phyloP scores from a whole-genome alignment of 2,113 vertebrate genomes.

The Hippotragus niger region DNA sequence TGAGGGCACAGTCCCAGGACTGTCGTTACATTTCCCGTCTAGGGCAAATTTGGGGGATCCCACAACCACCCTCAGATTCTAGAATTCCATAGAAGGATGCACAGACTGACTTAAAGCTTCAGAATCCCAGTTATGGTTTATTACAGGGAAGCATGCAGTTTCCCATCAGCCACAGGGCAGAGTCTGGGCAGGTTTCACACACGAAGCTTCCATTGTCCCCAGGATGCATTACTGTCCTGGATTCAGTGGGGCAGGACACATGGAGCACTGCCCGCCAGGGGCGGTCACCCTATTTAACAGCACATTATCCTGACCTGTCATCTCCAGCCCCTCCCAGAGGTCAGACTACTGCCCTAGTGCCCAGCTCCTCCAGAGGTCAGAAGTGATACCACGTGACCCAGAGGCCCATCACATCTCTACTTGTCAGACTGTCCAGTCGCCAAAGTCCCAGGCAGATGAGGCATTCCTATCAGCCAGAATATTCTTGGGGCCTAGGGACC shows the following conservation, averaged over 20 bases:
- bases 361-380: neutral
- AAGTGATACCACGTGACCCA: neutral
- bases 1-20: no score
- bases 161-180: neutral
- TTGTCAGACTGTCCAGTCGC: neutral
- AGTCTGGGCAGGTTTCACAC: neutral
- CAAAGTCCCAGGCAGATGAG: neutral
- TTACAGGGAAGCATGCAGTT: no score
- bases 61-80: neutral
- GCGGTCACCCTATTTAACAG: neutral
- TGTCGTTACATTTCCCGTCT: no score
- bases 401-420: neutral
- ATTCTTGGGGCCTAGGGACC: no score
- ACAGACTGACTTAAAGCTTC: neutral
- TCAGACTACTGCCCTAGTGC: rapidly evolving
- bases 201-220: rapidly evolving
- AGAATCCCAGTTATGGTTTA: rapidly evolving
- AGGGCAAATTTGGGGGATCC: no score
- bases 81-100: neutral
- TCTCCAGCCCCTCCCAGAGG: neutral
- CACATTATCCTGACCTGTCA: neutral
- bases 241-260: rapidly evolving
- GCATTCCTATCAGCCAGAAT: neutral
- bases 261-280: rapidly evolving
- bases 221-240: rapidly evolving